phyloP scores from a whole-genome alignment of 2,113 vertebrate genomes.

The Lethenteron reissneri region DNA sequence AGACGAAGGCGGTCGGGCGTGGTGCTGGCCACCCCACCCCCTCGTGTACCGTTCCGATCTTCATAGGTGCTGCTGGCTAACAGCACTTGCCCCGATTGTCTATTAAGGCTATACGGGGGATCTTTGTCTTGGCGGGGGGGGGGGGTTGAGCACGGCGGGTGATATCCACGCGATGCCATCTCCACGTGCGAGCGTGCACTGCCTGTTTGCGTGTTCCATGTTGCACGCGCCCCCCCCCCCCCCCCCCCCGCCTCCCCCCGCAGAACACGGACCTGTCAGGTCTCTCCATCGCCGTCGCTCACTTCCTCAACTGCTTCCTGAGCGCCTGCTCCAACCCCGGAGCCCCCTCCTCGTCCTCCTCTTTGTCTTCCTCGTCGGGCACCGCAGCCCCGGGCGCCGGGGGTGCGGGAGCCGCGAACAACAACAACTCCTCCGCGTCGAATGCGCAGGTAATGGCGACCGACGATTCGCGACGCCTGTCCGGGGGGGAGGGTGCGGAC shows the following conservation, averaged over 20 bases:
- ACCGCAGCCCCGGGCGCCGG: constrained; percentile 20
- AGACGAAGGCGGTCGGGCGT: no score
- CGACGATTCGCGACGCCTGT: no score
- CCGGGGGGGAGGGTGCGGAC: no score
- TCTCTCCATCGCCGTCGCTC: constrained; percentile 80
- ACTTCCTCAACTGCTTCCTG: constrained; percentile 91
- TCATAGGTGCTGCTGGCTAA: no score
- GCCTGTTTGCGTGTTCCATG: not conserved
- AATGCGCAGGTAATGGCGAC: no score
- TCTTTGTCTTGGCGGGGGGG: no score
- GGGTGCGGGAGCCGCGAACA: constrained; percentile 78
- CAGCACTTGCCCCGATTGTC: no score
- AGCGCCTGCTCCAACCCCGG: constrained; percentile 81
- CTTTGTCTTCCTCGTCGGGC: no score
- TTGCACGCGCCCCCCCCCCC: constrained; percentile 1
- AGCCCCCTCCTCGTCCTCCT: constrained; percentile 42
- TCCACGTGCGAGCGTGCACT: not conserved
- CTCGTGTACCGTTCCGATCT: no score
- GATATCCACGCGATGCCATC: not conserved
- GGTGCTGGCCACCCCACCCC: no score
- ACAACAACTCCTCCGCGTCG: constrained; percentile 27
- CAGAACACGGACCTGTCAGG: constrained; percentile 84
- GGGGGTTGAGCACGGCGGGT: not conserved
- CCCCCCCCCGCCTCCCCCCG: not conserved
- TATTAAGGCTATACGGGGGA: no score